Conservation (phyloP, 2,888 invertebrate species). For the Erpobdella octoculata region DNA sequence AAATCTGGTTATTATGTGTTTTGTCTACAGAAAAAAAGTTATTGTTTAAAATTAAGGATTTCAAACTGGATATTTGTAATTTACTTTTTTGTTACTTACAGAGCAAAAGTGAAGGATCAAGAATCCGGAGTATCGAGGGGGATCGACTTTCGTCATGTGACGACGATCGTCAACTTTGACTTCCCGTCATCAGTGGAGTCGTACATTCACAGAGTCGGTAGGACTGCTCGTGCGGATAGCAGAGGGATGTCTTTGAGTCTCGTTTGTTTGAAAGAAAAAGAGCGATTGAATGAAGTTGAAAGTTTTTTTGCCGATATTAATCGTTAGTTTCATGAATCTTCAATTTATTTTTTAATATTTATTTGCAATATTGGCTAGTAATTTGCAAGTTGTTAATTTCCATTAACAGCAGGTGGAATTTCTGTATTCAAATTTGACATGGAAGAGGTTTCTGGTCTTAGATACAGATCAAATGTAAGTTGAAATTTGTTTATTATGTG, state of each 20-base stretch:
- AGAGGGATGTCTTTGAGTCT: constrained; percentile 64
- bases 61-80: too few relatives aligned
- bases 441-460: constrained; percentile 89
- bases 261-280: constrained; percentile 71
- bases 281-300: constrained; percentile 67
- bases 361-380: neutral
- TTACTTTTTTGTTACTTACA: neutral
- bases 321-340: constrained; percentile 38
- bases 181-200: constrained; percentile 81
- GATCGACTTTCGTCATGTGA: constrained; percentile 93
- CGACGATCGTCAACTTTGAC: constrained; percentile 97
- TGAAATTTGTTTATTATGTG: too few relatives aligned
- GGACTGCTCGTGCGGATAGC: constrained; percentile 56
- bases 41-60: too few relatives aligned
- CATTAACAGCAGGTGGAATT: constrained; percentile 45
- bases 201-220: constrained; percentile 89
- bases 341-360: neutral
- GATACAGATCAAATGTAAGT: constrained; percentile 71
- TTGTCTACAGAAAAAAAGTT: neutral
- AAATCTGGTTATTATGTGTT: too few relatives aligned
- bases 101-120: constrained; percentile 63
- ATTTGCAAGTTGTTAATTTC: neutral
- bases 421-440: constrained; percentile 86
- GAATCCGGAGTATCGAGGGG: constrained; percentile 93
- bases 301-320: constrained; percentile 51